Evolutionary conservation across 2,888 invertebrate genomes (phyloP), one percentile per base, ranked within the genome.

Genomic region (Microdon myrmicae): DNA sequence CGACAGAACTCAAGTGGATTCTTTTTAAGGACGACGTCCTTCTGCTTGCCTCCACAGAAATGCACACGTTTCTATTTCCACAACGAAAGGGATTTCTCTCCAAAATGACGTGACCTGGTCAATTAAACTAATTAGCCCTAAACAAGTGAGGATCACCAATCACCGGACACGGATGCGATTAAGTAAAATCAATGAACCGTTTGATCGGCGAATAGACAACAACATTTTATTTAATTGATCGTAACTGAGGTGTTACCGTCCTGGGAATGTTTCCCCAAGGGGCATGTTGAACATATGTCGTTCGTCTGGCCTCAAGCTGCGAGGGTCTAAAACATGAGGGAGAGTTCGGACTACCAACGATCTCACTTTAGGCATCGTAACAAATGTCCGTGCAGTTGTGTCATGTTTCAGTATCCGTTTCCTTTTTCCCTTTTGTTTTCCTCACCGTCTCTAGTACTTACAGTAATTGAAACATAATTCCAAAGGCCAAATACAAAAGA

Each of bases 201-300:
- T 45, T 45, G 56, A 64, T 53, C 22, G 58, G 19, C n/a, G n/a
- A 38, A 32, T 13, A 49, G 17, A 29, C 10, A 32, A 48, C 20
- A 19, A 23, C 28, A 55, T 55, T 61, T 49, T 9, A 48, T 14
- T 22, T 45, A 45, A 49, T 49, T 49, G 61, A 39, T 45, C 29
- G 41, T 53, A 41, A 9, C 22, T 9, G 19, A 61, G 58, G 64
- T 64, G 64, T 64, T 51, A 17, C 13, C 5, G 16, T 22, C 13
- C 22, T 64, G 56, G 31, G 41, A 56, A 39, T 19, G 13, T 44
- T 47, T 64, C 37, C 56, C 64, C 26, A 10, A 23, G 43, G 58
- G 58, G 41, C 64, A 58, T 58, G 64, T 64, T 37, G 28, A 58
- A 64, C 64, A 64, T 58, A 58, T 64, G 64, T 58, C 41, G 47